Evolutionary conservation across 2,888 invertebrate species (phyloP), one percentile per base, ranked within the genome.

Genomic region (Ormyrus rosae): DNA sequence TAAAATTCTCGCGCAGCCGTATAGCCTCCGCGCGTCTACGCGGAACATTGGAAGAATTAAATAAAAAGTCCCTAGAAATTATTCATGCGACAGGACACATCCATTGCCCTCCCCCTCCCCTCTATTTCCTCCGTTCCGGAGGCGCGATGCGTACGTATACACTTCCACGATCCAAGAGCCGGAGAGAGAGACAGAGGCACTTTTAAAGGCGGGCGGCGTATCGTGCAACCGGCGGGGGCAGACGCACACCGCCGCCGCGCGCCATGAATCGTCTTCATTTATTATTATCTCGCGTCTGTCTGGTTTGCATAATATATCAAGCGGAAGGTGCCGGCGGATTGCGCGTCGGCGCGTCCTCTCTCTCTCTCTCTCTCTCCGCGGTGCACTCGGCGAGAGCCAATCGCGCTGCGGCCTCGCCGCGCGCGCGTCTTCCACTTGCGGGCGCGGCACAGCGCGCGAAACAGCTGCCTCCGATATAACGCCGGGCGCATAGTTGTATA

Each of bases 241-340:
- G 7, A 11, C 60, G 55, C 48, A 56, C 13, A 13, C 13, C 13
- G 13, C 8, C 5, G 53, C 19, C 48, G 70, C 48, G 70, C 69
- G 51, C 56, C 77, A 63, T 78, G 82, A 82, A 82, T 80, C 80
- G 82, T 82, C 82, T 80, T 80, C 82, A 80, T 80, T 82, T 82
- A 82, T 82, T 82, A 82, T 75, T 82, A 82, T 80, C 82, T 80
- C 75, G 78, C 80, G 72, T 65, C 79, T 75, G 80, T 75, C 82
- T 80, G 82, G 68, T 82, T 80, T 82, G 80, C 78, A 80, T 82
- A 82, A 82, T 82, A 78, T 78, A 80, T 80, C 78, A 80, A 68
- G 71, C 80, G 74, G 74, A 82, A 82, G 82, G 76, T 76, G 78
- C 63, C 56, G 53, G 60, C 11, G 65, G 46, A 67, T 67, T 58